Conservation (phyloP, 2,888 invertebrate genomes). For the Orthosia cruda region DNA sequence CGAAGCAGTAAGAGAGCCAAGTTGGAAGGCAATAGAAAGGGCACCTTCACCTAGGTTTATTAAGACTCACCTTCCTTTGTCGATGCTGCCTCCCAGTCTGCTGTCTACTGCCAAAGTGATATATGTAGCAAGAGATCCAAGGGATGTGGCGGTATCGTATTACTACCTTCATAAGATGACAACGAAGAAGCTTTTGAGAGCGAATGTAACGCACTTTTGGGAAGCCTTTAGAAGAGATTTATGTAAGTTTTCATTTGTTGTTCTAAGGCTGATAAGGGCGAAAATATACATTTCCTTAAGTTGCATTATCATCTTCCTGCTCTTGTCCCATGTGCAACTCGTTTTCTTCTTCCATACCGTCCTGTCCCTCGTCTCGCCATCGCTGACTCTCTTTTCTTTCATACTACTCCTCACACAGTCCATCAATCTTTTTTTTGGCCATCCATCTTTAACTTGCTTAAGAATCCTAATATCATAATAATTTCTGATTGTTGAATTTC, state of each 20-base stretch:
- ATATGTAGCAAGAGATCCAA: constrained; percentile 94
- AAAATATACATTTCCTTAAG: no score
- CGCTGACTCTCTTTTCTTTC: no score
- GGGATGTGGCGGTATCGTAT: constrained; percentile 94
- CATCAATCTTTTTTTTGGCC: no score
- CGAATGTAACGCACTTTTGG: constrained; percentile 92
- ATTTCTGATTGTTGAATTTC: neutral
- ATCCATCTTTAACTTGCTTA: no score
- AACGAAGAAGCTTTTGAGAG: constrained; percentile 87
- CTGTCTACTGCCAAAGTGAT: constrained; percentile 91
- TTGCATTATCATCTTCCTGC: no score
- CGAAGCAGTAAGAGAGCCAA: constrained; percentile 80
- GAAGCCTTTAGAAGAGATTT: constrained; percentile 92
- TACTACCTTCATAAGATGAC: constrained; percentile 93
- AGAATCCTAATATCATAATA: no score
- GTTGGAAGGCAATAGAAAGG: constrained; percentile 83
- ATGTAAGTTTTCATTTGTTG: constrained; percentile 82
- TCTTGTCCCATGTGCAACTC: no score
- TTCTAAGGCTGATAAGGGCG: neutral
- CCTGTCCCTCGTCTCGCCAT: no score
- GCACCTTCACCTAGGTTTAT: constrained; percentile 91
- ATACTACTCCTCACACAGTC: no score
- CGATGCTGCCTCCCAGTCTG: constrained; percentile 91
- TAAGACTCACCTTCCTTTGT: constrained; percentile 93
- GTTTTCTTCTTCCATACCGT: no score